Evolutionary conservation across 2,113 vertebrate species (phyloP).

Genomic region (Pterocles gutturalis): DNA sequence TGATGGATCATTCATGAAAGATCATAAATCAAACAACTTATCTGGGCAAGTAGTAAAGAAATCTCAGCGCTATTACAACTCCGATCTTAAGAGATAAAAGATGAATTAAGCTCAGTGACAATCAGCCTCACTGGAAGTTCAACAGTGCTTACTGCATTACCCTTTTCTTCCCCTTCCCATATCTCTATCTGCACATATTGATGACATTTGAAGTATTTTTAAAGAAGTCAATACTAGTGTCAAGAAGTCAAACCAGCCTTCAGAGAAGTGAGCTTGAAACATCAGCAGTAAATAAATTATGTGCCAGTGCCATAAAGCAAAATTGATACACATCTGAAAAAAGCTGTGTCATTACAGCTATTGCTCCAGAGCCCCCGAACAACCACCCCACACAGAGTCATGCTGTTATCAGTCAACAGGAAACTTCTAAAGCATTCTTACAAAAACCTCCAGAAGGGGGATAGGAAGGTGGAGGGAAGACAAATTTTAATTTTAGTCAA

Average conservation of each 20-base stretch:
- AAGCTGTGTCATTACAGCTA: not conserved
- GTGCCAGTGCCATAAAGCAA: not conserved
- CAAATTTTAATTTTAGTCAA: not conserved
- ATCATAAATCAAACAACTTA: not conserved
- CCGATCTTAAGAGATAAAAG: not conserved
- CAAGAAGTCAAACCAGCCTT: not conserved
- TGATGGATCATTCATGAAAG: not conserved
- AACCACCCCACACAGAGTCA: rapidly evolving
- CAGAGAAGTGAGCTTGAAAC: not conserved
- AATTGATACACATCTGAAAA: not conserved
- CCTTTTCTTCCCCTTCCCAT: not conserved
- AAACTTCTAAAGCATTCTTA: not conserved
- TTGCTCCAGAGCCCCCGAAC: not conserved
- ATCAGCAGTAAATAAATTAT: not conserved
- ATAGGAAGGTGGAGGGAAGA: not conserved
- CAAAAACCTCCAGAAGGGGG: not conserved
- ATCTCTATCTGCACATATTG: not conserved
- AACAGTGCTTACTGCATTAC: not conserved
- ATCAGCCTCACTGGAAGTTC: not conserved
- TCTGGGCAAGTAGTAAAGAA: not conserved
- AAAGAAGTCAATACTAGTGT: not conserved
- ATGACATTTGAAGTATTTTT: not conserved
- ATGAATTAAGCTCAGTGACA: not conserved
- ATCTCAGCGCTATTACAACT: not conserved
- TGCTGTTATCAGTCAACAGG: not conserved